phyloP scores from a whole-genome alignment of 2,113 vertebrate genomes.

The Thymallus thymallus region DNA sequence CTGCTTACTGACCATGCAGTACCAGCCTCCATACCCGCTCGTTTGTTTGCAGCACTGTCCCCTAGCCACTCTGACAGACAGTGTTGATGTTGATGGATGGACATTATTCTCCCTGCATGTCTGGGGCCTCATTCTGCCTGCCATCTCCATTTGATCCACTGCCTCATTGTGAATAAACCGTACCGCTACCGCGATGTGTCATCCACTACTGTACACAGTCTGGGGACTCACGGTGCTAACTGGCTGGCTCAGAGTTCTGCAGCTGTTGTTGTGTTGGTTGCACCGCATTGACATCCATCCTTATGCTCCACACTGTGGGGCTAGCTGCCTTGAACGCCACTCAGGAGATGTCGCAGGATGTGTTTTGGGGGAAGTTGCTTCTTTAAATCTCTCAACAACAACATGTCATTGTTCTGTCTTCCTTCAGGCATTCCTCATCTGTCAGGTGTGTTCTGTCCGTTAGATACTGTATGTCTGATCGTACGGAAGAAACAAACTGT shows the following conservation, averaged over 20 bases:
- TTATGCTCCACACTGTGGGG: conserved; percentile 20
- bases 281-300: background rate
- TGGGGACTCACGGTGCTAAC: background rate
- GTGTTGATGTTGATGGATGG: conserved; percentile 29
- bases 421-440: conserved; percentile 30
- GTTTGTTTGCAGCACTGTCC: background rate
- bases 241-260: background rate
- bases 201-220: background rate
- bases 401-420: background rate
- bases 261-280: conserved; percentile 7
- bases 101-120: conserved; percentile 45
- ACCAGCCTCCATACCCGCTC: conserved; percentile 13
- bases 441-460: conserved; percentile 9
- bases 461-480: background rate
- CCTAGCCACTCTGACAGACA: background rate
- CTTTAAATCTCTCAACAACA: background rate
- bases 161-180: conserved; percentile 21
- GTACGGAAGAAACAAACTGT: background rate
- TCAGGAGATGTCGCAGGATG: background rate
- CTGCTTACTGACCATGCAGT: conserved; percentile 10
- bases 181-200: conserved; percentile 14
- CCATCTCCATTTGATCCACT: conserved; percentile 26
- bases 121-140: conserved; percentile 21
- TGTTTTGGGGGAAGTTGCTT: background rate
- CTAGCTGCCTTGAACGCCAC: conserved; percentile 15